These are phyloP conservation scores for Microcaecilia unicolor DNA, from an alignment of 2,797 vertebrate genomes.

Conservation along the genomic window DNA sequence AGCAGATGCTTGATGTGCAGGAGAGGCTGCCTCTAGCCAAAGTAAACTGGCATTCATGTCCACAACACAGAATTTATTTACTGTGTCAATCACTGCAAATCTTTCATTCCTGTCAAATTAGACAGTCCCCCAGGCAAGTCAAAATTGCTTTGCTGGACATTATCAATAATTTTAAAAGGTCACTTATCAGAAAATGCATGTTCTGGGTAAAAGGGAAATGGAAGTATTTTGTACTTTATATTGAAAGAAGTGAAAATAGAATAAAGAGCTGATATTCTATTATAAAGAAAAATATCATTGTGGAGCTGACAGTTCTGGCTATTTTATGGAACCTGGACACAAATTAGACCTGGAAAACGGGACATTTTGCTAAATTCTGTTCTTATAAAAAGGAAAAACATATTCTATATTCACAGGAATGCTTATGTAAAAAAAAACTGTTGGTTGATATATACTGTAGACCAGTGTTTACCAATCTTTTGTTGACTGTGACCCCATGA, in stretches of 20 bases:
- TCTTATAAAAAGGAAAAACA: no score
- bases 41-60: slow-evolving; percentile 7
- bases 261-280: no score
- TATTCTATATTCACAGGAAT: no score
- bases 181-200: slow-evolving; percentile 15
- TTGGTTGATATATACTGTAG: no score
- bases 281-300: no score
- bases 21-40: slow-evolving; percentile 14
- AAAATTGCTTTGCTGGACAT: slow-evolving; percentile 9
- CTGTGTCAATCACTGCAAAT: slow-evolving; percentile 21
- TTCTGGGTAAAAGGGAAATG: slow-evolving; percentile 7
- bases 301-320: no score
- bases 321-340: no score
- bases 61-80: slow-evolving; percentile 21
- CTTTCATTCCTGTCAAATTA: slow-evolving; percentile 26
- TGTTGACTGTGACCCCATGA: no score
- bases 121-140: slow-evolving; percentile 18
- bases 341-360: no score
- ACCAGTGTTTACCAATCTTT: no score
- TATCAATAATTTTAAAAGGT: slow-evolving; percentile 44
- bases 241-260: slow-evolving; percentile 1
- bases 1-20: not conserved
- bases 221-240: not conserved
- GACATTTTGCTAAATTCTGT: no score
- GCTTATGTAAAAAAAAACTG: no score